Conservation (phyloP, 2,113 vertebrate genomes). For the Eurystomus gularis region DNA sequence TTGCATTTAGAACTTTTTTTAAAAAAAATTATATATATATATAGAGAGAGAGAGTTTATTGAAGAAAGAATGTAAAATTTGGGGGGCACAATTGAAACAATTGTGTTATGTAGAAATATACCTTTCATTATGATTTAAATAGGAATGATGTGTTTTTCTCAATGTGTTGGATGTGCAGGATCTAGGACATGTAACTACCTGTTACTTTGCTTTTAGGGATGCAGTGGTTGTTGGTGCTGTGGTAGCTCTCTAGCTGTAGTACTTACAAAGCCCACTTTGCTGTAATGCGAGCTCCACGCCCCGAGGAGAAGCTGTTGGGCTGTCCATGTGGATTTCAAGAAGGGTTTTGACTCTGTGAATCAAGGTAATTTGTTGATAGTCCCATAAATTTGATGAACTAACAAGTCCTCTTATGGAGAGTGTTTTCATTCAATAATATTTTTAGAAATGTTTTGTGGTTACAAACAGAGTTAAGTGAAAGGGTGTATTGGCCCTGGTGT, state of each 20-base stretch:
- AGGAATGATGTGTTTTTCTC: neutral
- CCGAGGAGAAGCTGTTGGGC: neutral
- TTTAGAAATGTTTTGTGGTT: neutral
- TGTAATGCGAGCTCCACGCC: accelerated
- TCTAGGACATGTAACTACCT: neutral
- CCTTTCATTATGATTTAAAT: neutral
- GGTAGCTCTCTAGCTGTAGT: neutral
- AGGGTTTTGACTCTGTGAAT: neutral
- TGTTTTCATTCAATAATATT: neutral
- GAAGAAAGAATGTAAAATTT: neutral
- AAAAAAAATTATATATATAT: too few relatives aligned
- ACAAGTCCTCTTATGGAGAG: neutral
- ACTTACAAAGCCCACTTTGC: neutral
- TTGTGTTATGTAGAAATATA: neutral
- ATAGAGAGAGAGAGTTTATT: neutral
- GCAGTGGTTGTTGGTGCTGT: accelerated
- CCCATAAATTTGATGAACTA: neutral
- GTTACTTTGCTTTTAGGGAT: neutral
- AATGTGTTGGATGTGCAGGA: accelerated
- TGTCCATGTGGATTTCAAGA: neutral
- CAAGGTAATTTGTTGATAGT: neutral
- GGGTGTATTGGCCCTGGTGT: neutral
- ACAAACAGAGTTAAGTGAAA: neutral
- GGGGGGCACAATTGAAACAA: neutral
- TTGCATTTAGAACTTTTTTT: neutral